These are phyloP conservation scores for Alloscopus bannaensis DNA, from an alignment of 2,888 invertebrate genomes.

Conservation along the genomic window DNA sequence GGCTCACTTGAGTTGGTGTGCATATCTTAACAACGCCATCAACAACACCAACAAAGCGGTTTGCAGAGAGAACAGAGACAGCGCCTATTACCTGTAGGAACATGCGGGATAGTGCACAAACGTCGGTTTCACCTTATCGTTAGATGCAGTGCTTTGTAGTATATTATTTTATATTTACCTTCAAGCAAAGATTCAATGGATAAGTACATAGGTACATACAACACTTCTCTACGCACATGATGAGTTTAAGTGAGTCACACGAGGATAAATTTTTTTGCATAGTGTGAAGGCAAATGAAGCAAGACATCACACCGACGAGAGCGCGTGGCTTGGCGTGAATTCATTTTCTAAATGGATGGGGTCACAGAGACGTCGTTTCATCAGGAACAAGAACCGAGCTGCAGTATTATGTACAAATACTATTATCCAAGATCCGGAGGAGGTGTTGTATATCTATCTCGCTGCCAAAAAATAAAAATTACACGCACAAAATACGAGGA, in stretches of 20 bases:
- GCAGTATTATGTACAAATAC: conserved; percentile 29
- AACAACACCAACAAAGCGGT: not conserved
- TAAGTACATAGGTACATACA: conserved; percentile 13
- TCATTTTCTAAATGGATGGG: conserved; percentile 66
- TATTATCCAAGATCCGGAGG: conserved; percentile 27
- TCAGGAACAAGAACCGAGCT: conserved; percentile 48
- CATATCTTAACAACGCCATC: conserved; percentile 37
- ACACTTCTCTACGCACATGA: not conserved
- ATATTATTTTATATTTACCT: not conserved
- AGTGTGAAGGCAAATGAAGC: conserved; percentile 57
- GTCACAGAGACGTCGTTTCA: conserved; percentile 56
- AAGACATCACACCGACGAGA: conserved; percentile 55
- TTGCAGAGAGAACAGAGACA: too few species aligned
- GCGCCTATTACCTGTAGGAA: conserved; percentile 13
- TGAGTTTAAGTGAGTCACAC: conserved; percentile 53
- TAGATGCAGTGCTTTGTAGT: not conserved
- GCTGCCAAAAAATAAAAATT: conserved; percentile 52
- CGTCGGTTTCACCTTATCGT: not conserved
- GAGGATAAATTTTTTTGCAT: conserved; percentile 43
- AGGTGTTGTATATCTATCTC: conserved; percentile 47
- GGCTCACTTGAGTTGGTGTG: conserved; percentile 36
- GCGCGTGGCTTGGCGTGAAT: conserved; percentile 66
- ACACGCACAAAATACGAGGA: conserved; percentile 18
- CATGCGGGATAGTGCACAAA: not conserved
- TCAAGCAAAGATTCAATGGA: not conserved